phyloP scores from a whole-genome alignment of 2,113 vertebrate genomes.

The Ptilorrhoa leucosticta region DNA sequence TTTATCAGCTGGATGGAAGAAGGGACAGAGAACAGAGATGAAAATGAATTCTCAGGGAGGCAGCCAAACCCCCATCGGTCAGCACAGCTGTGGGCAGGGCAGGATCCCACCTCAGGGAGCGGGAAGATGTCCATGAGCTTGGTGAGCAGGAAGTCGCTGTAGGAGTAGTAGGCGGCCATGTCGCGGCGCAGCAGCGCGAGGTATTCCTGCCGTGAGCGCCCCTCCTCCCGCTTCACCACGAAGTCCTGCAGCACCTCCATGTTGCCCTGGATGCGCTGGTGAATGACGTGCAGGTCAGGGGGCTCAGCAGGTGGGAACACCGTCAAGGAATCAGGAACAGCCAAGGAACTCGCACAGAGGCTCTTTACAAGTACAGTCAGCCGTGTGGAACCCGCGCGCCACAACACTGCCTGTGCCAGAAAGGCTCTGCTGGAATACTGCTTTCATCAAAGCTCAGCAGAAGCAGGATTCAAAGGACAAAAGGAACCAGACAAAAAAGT shows the following conservation, averaged over 20 bases:
- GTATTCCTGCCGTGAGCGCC: conserved; percentile 85
- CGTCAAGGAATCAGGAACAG: conserved; percentile 18
- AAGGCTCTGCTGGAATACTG: neutral
- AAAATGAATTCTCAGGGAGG: neutral
- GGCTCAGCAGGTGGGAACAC: conserved; percentile 68
- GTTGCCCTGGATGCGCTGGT: conserved; percentile 95
- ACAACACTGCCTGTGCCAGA: accelerated
- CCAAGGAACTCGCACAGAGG: accelerated
- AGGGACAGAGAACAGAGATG: neutral
- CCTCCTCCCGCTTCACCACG: conserved; percentile 78
- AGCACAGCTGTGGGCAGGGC: neutral
- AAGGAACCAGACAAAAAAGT: accelerated
- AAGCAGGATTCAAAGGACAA: neutral
- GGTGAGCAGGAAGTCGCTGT: conserved; percentile 85
- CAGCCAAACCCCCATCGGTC: neutral
- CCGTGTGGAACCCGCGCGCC: accelerated
- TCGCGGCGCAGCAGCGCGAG: conserved; percentile 81
- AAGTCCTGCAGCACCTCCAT: conserved; percentile 90
- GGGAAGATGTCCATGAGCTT: conserved; percentile 92
- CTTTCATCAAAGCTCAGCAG: neutral
- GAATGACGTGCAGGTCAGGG: conserved; percentile 83
- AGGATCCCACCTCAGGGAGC: conserved; percentile 81
- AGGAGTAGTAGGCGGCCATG: conserved; percentile 92
- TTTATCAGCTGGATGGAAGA: conserved; percentile 80
- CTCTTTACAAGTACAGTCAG: accelerated